Evolutionary conservation across 2,797 vertebrate genomes (phyloP).

Genomic region (Lindbergichthys nudifrons): DNA sequence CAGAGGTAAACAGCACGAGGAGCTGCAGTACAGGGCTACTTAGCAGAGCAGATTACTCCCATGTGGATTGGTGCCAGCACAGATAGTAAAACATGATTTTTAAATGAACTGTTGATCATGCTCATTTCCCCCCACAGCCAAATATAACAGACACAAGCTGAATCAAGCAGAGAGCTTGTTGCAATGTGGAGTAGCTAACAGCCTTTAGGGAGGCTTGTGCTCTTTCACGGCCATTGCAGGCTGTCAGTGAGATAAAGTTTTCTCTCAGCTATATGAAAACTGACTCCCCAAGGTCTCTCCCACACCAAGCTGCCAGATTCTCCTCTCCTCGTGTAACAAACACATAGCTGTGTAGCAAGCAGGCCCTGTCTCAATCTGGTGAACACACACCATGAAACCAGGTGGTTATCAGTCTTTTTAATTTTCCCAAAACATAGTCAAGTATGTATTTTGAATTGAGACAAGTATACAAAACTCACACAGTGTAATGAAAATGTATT

Average conservation of each 20-base stretch:
- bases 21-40: neutral
- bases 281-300: constrained; percentile 37
- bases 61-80: neutral
- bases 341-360: constrained; percentile 6
- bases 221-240: constrained; percentile 41
- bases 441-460: constrained; percentile 9
- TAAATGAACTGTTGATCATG: constrained; percentile 34
- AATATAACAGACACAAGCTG: constrained; percentile 15
- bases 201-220: constrained; percentile 12
- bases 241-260: constrained; percentile 30
- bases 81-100: constrained; percentile 14
- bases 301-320: constrained; percentile 48
- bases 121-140: constrained; percentile 4
- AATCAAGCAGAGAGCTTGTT: constrained; percentile 29
- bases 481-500: constrained; percentile 34
- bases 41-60: neutral
- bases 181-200: constrained; percentile 28
- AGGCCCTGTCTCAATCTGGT: constrained; percentile 3
- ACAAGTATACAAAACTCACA: neutral
- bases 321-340: constrained; percentile 13
- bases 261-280: constrained; percentile 46
- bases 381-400: neutral
- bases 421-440: neutral
- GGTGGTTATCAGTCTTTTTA: neutral
- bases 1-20: constrained; percentile 44